These are phyloP conservation scores for Sitobion miscanthi DNA, from an alignment of 1,140 invertebrate species.

Conservation along the genomic window DNA sequence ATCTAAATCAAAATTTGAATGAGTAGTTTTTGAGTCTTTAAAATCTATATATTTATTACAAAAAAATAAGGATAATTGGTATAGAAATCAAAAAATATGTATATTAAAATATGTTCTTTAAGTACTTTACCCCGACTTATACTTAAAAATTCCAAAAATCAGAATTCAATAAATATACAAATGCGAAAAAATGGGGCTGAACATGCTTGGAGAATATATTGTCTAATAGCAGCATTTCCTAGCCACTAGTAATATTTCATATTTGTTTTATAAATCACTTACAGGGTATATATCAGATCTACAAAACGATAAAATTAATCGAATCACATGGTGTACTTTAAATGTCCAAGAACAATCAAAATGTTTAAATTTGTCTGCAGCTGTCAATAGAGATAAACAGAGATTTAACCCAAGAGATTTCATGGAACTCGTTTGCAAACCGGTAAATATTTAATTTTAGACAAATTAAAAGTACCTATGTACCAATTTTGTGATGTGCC, in stretches of 20 bases:
- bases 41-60: too few species aligned
- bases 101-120: too few species aligned
- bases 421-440: constrained; percentile 71
- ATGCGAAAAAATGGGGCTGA: too few species aligned
- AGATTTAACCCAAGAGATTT: constrained; percentile 69
- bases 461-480: background rate
- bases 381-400: constrained; percentile 70
- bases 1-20: too few species aligned
- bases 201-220: too few species aligned
- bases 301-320: constrained; percentile 16
- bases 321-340: constrained; percentile 76
- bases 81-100: too few species aligned
- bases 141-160: too few species aligned
- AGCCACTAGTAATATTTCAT: background rate
- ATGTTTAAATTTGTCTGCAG: constrained; percentile 74
- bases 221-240: background rate
- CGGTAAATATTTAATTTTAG: constrained; percentile 63
- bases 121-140: too few species aligned
- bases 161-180: too few species aligned
- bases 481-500: background rate
- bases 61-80: too few species aligned
- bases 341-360: constrained; percentile 76
- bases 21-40: too few species aligned
- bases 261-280: background rate
- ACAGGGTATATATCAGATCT: background rate